These are phyloP conservation scores for Drosophila pullipes DNA, from an alignment of 2,888 invertebrate genomes.

Conservation along the genomic window DNA sequence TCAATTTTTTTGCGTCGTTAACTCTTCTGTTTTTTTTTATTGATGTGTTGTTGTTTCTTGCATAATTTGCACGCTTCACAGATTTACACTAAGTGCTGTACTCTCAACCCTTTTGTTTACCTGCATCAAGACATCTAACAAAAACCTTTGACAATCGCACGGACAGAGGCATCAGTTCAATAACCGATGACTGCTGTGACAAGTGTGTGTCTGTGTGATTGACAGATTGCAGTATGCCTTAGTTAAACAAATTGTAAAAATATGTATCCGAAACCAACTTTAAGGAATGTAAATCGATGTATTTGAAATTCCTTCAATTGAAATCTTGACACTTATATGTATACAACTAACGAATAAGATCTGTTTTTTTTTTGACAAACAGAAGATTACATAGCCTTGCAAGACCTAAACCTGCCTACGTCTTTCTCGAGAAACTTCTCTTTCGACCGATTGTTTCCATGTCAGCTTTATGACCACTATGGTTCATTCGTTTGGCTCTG, in stretches of 20 bases:
- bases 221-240: not conserved
- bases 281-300: not conserved
- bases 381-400: not conserved
- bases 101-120: constrained; percentile 32
- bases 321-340: not conserved
- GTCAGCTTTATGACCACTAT: no score
- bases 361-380: not conserved
- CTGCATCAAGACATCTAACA: constrained; percentile 37
- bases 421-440: not conserved
- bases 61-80: constrained; percentile 75
- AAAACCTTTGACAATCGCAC: constrained; percentile 53
- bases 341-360: not conserved
- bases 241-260: not conserved
- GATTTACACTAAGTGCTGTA: constrained; percentile 38
- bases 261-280: not conserved
- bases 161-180: constrained; percentile 43
- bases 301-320: not conserved
- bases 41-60: constrained; percentile 43
- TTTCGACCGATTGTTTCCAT: not conserved
- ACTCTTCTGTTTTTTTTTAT: not conserved
- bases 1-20: constrained; percentile 41
- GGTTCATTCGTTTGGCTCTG: no score
- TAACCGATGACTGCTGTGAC: constrained; percentile 42
- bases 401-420: not conserved
- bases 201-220: not conserved